phyloP scores from a whole-genome alignment of 1,140 invertebrate species.

The Trachymyrmex cornetzi region DNA sequence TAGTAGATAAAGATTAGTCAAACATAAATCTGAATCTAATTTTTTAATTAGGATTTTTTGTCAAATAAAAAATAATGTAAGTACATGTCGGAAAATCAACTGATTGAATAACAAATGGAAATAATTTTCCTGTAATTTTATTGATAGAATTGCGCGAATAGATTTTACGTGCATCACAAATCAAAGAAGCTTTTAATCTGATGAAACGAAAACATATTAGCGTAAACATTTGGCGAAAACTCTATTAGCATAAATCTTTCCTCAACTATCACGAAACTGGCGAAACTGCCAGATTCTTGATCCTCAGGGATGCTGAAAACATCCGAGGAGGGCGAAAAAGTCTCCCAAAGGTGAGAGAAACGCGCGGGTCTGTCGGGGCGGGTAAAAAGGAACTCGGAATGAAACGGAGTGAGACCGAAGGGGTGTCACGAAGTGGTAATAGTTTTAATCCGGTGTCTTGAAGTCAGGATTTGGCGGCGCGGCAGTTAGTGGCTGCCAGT shows the following conservation, averaged over 20 bases:
- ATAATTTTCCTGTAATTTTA: not conserved
- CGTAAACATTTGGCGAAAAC: not conserved
- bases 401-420: conserved; percentile 39
- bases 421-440: conserved; percentile 81
- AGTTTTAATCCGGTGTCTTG: conserved; percentile 87
- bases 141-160: not conserved
- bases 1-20: not conserved
- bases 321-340: conserved; percentile 15
- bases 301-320: conserved; percentile 17
- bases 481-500: conserved; percentile 84
- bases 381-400: conserved; percentile 9
- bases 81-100: not conserved
- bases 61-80: not conserved
- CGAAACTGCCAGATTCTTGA: not conserved
- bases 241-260: not conserved
- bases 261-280: not conserved
- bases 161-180: not conserved
- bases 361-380: not conserved
- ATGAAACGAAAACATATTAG: not conserved
- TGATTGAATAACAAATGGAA: not conserved
- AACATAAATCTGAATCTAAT: not conserved
- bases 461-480: conserved; percentile 86
- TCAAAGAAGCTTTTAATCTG: not conserved
- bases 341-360: conserved; percentile 29
- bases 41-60: not conserved